Base-by-base conservation (phyloP, 2,888 invertebrate species). In the Carterocephalus palaemon region DNA sequence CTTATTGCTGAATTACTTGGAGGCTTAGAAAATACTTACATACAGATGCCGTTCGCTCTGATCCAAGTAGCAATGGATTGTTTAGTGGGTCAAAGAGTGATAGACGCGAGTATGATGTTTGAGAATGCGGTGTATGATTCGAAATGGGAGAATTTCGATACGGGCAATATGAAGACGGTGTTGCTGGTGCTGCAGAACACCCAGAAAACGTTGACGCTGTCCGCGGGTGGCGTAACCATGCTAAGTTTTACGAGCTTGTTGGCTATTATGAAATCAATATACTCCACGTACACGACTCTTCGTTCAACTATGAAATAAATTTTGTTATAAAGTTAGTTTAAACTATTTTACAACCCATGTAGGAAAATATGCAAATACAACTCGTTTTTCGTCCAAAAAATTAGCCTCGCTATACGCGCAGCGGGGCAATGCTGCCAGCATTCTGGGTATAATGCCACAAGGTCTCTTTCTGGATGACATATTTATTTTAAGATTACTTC, bases 141-240 rank as follows among this genome's bases (percentile, higher is more conserved):
- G 28, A 62, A 71, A 16, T 81, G 80, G 80, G 80, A 81, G 53
- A 69, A 70, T n/a, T 78, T 77, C 13, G 63, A 73, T 29, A 60
- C 47, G 1, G 13, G 38, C 1, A 80, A 78, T 32, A 72, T 60
- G 68, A 75, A 63, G 42, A 66, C 65, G 5, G 66, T 78, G 0
- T 40, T 69, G 7, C 24, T 77, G 2, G 68, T 80, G 51, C 53
- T 80, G 19, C 65, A 67, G 40, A 72, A 52, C 32, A 52, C 78
- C 0, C 82, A 80, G 50, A 78, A 66, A 42, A 67, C 67, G 0
- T 41, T 77, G 54, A 59, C 50, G 1, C 26, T 80, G 5, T 70
- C 78, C 0, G 78, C 76, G 0, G 81, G 78, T 0, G 75, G 76
- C 0, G 51, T 80, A 1, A 57, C 65, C 0, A 59, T 52, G n/a